phyloP scores from a whole-genome alignment of 2,113 vertebrate species.

The Syngnathus scovelli region DNA sequence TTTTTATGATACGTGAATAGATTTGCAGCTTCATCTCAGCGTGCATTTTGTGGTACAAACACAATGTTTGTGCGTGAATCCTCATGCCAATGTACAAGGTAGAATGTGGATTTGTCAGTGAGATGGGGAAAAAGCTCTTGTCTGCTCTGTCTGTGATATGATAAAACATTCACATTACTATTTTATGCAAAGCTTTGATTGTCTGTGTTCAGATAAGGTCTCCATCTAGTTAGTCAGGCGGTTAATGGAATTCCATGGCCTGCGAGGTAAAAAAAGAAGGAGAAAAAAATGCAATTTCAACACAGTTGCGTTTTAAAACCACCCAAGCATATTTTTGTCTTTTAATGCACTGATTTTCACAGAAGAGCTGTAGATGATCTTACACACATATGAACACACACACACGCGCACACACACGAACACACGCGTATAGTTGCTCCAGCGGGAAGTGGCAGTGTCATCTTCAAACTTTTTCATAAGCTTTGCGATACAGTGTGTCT shows the following conservation, averaged over 20 bases:
- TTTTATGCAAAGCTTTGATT: slow-evolving; percentile 6
- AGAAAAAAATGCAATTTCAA: background rate
- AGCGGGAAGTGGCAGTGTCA: slow-evolving; percentile 30
- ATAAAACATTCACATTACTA: slow-evolving; percentile 3
- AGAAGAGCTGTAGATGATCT: slow-evolving; percentile 1
- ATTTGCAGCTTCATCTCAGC: background rate
- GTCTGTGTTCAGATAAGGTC: slow-evolving; percentile 4
- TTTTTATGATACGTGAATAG: background rate
- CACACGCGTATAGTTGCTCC: background rate
- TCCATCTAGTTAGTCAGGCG: slow-evolving; percentile 6
- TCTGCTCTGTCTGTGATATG: background rate
- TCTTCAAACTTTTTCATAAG: slow-evolving; percentile 34
- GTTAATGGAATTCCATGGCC: slow-evolving; percentile 5
- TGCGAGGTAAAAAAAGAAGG: background rate
- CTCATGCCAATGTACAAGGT: background rate
- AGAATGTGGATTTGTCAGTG: background rate
- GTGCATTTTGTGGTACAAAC: background rate
- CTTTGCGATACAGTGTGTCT: slow-evolving; percentile 20
- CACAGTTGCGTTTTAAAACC: background rate
- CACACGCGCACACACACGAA: background rate
- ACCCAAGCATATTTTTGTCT: background rate
- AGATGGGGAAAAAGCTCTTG: background rate
- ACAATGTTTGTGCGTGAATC: background rate
- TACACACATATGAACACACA: background rate
- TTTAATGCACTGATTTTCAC: background rate